Percentiles rank a stretch among this genome's conserved stretches.
Evolutionary conservation across 1,140 invertebrate genomes (phyloP).

Genomic region (Hetaerina americana): DNA sequence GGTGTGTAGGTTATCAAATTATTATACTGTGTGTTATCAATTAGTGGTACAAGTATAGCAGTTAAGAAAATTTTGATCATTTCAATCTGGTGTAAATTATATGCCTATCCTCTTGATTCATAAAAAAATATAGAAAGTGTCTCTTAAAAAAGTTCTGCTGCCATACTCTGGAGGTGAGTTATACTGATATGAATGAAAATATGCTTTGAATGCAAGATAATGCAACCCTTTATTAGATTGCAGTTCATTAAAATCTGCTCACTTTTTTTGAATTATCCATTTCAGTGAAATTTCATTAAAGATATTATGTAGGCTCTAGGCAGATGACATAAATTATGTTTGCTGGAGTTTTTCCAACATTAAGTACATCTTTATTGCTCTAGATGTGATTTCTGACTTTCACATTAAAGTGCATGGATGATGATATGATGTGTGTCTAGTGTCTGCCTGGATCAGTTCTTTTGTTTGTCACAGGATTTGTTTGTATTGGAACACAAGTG

Average conservation of each 20-base stretch:
- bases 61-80: too few species aligned
- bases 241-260: not conserved
- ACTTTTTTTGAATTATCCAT: not conserved
- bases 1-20: too few species aligned
- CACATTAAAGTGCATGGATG: not conserved
- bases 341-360: too few species aligned
- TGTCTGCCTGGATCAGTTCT: not conserved
- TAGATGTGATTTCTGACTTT: not conserved
- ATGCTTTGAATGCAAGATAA: not conserved
- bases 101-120: too few species aligned
- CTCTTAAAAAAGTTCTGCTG: too few species aligned
- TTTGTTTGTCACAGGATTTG: too few species aligned
- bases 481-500: too few species aligned
- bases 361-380: too few species aligned
- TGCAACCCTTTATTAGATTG: not conserved
- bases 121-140: too few species aligned
- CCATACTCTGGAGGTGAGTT: not conserved
- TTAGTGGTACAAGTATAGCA: too few species aligned
- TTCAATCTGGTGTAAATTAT: too few species aligned
- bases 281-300: not conserved
- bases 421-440: not conserved
- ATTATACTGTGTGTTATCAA: too few species aligned
- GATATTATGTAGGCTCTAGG: not conserved
- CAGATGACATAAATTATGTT: not conserved
- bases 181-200: not conserved